Evolutionary conservation across 2,888 invertebrate genomes (phyloP).

Genomic region (Euclidia mi): DNA sequence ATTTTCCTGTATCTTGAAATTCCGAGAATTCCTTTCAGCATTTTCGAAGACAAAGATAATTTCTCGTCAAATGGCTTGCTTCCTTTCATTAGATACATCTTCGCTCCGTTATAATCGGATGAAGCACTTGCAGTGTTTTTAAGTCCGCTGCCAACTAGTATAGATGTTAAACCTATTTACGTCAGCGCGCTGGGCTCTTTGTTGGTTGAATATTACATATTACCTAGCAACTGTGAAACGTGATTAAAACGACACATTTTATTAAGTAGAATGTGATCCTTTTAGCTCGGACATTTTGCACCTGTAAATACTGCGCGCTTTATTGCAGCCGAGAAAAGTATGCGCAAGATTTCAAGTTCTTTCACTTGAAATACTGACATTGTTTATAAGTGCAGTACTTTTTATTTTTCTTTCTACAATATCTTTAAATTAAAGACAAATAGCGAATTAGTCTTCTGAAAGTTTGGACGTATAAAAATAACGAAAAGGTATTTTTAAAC

Average conservation of each 20-base stretch:
- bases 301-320: not conserved
- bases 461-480: no score
- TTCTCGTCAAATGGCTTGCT: slow-evolving; percentile 4
- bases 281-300: not conserved
- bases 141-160: slow-evolving; percentile 44
- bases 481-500: no score
- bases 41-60: slow-evolving; percentile 8
- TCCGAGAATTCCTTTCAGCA: not conserved
- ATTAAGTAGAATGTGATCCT: not conserved
- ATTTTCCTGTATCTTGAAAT: not conserved
- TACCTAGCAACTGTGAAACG: slow-evolving; percentile 14
- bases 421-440: no score
- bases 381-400: no score
- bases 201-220: slow-evolving; percentile 21
- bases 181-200: slow-evolving; percentile 11
- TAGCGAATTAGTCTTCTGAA: no score
- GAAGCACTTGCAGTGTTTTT: slow-evolving; percentile 69
- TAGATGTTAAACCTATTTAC: slow-evolving; percentile 43
- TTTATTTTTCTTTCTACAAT: no score
- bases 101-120: slow-evolving; percentile 64
- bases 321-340: no score
- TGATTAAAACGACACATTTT: slow-evolving; percentile 7
- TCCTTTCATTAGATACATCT: slow-evolving; percentile 28
- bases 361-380: no score
- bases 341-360: no score